Percentiles rank a stretch among this genome's conserved stretches.
Evolutionary conservation across 2,888 invertebrate species (phyloP).

Genomic region (Sycophila texana): DNA sequence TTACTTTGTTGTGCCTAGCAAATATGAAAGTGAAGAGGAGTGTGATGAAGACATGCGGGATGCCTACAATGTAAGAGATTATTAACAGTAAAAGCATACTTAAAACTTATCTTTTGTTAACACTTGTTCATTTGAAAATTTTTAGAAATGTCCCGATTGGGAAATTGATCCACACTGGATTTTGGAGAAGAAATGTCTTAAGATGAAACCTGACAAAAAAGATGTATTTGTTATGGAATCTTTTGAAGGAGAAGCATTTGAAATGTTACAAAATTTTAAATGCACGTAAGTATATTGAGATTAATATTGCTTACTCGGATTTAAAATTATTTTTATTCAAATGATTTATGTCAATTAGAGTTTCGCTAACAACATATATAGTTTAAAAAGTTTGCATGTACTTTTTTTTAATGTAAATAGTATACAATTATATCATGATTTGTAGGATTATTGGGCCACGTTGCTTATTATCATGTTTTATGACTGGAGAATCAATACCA

Average conservation of each 20-base stretch:
- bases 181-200: constrained; percentile 79
- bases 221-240: constrained; percentile 88
- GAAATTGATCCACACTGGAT: constrained; percentile 82
- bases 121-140: not conserved
- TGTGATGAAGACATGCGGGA: constrained; percentile 80
- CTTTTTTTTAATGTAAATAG: constrained; percentile 1
- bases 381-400: not conserved
- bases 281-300: constrained; percentile 81
- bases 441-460: constrained; percentile 89
- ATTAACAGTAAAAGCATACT: too few relatives aligned
- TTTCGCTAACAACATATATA: too few relatives aligned
- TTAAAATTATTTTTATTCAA: constrained; percentile 17
- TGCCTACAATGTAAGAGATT: constrained; percentile 78
- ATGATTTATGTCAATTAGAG: too few relatives aligned
- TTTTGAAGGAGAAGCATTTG: constrained; percentile 86
- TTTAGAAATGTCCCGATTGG: constrained; percentile 80
- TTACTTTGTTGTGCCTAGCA: constrained; percentile 78
- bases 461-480: constrained; percentile 86
- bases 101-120: too few relatives aligned
- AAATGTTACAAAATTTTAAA: constrained; percentile 80
- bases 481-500: constrained; percentile 85
- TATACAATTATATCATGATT: constrained; percentile 57
- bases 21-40: constrained; percentile 77
- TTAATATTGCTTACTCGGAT: not conserved
- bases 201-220: constrained; percentile 79